Base-by-base conservation (phyloP, 2,113 vertebrate species). In the Perognathus longimembris region DNA sequence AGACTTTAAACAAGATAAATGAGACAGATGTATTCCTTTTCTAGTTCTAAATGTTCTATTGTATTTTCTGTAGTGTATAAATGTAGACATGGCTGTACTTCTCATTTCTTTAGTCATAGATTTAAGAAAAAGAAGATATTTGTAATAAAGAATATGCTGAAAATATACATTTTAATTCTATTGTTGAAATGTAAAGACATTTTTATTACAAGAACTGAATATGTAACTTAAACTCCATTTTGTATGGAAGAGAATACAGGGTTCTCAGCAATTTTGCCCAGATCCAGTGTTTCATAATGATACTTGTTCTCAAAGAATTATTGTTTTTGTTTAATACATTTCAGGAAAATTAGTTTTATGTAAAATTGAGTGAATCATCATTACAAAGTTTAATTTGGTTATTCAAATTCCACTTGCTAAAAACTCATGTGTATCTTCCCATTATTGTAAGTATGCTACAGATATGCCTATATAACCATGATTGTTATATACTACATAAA, bases 1-100 rank as follows among this genome's bases (percentile, higher is more conserved):
- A 78, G 73, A 84, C 85, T 89, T 95, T 34, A 95, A 96, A 96
- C 95, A 84, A 22, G 34, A 2, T 40, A 94, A 36, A 85, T 79
- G n/a, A 92, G 86, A 89, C 36, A 40, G 22, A 77, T 57, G 75
- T 1, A 78, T 86, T 93, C 69, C 34, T 94, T 94, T 80, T 21
- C 28, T 92, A 32, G 1, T 32, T 38, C 78, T 32, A 74, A 93
- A 82, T 20, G 22, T 94, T 92, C 77, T 92, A 0, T 70, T 32
- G 61, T 82, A 32, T 61, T 81, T 75, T 76, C 22, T 34, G 1
- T 66, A 73, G 7, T 26, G 17, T 94, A 4, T 90, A 83, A 95
- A 12, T 40, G 21, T 30, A 86, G 50, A 34, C 42, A 75, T 7
- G 77, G 57, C 70, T 40, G 0, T 34, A 28, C 59, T 76, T 90